A percentile compares a stretch with the other conserved stretches of the same genome.
Conservation (phyloP, 2,797 vertebrate species). For the Salarias fasciatus region DNA sequence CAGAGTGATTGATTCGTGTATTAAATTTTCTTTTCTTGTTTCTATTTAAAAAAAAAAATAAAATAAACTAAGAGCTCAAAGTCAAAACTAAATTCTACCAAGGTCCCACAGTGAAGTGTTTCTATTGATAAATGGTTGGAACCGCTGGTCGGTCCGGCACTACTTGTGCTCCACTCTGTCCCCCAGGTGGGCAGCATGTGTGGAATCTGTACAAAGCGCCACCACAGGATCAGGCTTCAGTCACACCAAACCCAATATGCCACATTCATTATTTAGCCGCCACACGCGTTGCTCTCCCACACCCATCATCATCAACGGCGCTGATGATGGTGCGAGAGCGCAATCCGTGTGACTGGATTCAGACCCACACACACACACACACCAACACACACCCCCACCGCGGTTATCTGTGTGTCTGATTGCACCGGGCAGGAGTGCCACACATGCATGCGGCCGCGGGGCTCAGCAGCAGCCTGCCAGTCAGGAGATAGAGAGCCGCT, state of each 20-base stretch:
- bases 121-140: conserved; percentile 18
- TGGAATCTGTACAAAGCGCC: conserved; percentile 56
- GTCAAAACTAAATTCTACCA: neutral
- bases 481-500: conserved; percentile 59
- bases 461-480: conserved; percentile 65
- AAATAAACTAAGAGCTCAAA: neutral
- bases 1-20: neutral
- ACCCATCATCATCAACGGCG: conserved; percentile 70
- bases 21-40: too few relatives aligned
- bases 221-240: conserved; percentile 68
- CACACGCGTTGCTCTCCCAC: conserved; percentile 78
- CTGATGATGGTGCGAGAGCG: conserved; percentile 11
- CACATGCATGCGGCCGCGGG: conserved; percentile 68
- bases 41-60: neutral
- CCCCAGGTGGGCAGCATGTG: conserved; percentile 32
- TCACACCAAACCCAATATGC: conserved; percentile 82
- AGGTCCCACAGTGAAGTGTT: neutral
- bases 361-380: neutral
- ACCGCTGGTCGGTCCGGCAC: conserved; percentile 10
- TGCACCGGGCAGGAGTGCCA: conserved; percentile 58
- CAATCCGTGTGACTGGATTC: neutral
- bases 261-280: conserved; percentile 87
- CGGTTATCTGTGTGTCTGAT: conserved; percentile 58
- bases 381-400: conserved; percentile 20
- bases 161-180: conserved; percentile 25